Conservation (phyloP, 2,113 vertebrate genomes). For the Ivindomyrus marchei region DNA sequence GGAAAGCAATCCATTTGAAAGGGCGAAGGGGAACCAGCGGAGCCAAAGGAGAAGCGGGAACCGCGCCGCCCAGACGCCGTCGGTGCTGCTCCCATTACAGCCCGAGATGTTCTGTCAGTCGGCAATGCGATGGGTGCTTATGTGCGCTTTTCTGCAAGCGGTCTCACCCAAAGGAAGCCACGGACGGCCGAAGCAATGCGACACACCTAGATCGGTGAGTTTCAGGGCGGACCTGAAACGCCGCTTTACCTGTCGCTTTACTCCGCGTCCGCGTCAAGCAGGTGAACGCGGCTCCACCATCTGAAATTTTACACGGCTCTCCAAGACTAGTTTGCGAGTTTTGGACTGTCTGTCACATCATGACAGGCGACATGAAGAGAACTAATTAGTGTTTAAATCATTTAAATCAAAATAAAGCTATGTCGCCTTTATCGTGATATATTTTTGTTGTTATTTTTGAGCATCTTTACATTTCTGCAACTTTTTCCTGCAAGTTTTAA, state of each 20-base stretch:
- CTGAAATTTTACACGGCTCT: background rate
- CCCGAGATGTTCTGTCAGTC: constrained; percentile 50
- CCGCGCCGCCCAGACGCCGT: constrained; percentile 21
- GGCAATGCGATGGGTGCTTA: constrained; percentile 58
- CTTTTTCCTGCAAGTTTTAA: background rate
- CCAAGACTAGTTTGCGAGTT: background rate
- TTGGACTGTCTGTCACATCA: background rate
- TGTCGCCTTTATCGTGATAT: background rate
- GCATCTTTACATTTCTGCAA: background rate
- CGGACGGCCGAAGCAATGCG: constrained; percentile 60
- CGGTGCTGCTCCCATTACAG: constrained; percentile 33
- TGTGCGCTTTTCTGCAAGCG: constrained; percentile 59
- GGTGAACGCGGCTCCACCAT: background rate
- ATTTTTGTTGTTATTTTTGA: background rate
- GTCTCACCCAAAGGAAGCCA: constrained; percentile 56
- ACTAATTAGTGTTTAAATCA: background rate
- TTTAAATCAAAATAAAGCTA: background rate
- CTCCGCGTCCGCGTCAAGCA: background rate
- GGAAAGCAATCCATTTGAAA: constrained; percentile 18
- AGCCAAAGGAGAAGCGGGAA: constrained; percentile 13
- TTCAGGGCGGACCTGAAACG: background rate
- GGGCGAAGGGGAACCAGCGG: constrained; percentile 6
- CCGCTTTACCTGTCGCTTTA: background rate
- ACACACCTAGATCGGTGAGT: constrained; percentile 66
- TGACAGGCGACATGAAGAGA: background rate